Evolutionary conservation across 1,140 invertebrate species (phyloP).

Genomic region (Halesus radiatus): DNA sequence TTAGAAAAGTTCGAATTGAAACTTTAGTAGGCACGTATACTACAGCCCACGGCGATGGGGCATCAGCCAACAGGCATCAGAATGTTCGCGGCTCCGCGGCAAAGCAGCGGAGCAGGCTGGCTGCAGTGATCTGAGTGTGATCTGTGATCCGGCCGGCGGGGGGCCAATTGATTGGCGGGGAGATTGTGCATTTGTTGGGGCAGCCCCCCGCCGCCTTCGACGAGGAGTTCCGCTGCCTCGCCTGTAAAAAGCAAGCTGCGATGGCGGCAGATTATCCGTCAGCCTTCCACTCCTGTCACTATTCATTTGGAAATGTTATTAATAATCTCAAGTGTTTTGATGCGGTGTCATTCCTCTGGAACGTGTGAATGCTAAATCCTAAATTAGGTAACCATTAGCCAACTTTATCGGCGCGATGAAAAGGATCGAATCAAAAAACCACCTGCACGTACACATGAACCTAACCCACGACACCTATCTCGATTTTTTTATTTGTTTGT

Average conservation of each 20-base stretch:
- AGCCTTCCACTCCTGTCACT: constrained; percentile 15
- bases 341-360: background rate
- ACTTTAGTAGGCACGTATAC: too few species aligned
- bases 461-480: too few species aligned
- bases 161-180: constrained; percentile 54
- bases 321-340: constrained; percentile 11
- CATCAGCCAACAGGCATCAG: too few species aligned
- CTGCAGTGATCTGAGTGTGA: background rate
- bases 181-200: constrained; percentile 54
- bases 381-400: too few species aligned
- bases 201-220: constrained; percentile 49
- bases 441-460: too few species aligned
- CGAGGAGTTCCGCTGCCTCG: constrained; percentile 28
- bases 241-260: constrained; percentile 14
- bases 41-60: too few species aligned
- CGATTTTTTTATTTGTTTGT: too few species aligned
- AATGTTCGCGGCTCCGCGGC: constrained; percentile 5
- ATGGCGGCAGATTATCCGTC: constrained; percentile 17
- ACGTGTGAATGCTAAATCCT: background rate
- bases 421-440: too few species aligned
- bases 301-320: constrained; percentile 25
- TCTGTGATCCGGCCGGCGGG: constrained; percentile 44
- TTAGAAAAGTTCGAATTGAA: too few species aligned
- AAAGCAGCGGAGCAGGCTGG: constrained; percentile 16
- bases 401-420: too few species aligned